Evolutionary conservation across 1,140 invertebrate species (phyloP), one percentile per base, ranked within the genome.

Genomic region (Muscidifurax raptorellus): DNA sequence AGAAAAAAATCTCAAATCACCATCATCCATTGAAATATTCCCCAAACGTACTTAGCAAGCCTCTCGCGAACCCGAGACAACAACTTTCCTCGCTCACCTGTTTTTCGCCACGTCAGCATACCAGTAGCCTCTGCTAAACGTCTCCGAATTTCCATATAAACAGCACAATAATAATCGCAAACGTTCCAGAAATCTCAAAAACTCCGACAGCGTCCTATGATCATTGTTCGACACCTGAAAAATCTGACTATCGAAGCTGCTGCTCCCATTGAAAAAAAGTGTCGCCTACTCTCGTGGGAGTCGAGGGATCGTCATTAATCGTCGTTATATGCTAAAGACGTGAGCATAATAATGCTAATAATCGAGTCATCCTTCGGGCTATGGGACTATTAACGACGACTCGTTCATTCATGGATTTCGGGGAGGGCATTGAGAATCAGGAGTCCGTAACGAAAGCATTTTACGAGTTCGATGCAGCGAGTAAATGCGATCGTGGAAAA

Each of bases 271-370:
- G 66, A 69, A 28, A 27, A n/a, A 27, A 69, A n/a, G 28, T 28
- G 66, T 30, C 28, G 28, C 66, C 66, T n/a, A 59, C 27, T 69
- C 66, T 69, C 66, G 66, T 69, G 28, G 28, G 66, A 28, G 28
- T 27, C 25, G 27, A 28, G 28, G 66, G 12, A 72, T 72, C 69
- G 59, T 32, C 69, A 81, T 81, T 81, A 81, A 81, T 81, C 69
- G 44, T 80, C 72, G 18, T 28, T 69, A 69, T 69, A 13, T 59
- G 72, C n/a, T 72, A 81, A 81, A 40, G 36, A 81, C 67, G 47
- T 5, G 15, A 72, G 12, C 66, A 64, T 9, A 64, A 52, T 80
- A 30, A n/a, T 81, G 44, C 32, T 72, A 32, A 25, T 81, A 71
- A 80, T 71, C 66, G 36, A 27, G 67, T 69, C 66, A 69, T 69